A percentile compares a stretch with the other conserved stretches of the same genome.
phyloP scores from a whole-genome alignment of 2,888 invertebrate species.

The Melinaea marsaeus region DNA sequence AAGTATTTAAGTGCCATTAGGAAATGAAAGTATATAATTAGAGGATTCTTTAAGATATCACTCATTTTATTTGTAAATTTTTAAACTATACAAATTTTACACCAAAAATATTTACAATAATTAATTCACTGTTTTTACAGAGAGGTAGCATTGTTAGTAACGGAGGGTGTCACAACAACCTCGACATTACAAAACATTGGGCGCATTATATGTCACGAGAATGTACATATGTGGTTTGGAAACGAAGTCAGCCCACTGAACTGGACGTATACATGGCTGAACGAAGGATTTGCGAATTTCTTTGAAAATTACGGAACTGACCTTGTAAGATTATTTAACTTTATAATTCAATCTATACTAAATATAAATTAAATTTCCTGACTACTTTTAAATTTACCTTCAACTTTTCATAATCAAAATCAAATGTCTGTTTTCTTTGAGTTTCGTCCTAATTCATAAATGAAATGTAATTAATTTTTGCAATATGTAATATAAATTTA shows the following conservation, averaged over 20 bases:
- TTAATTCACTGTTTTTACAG: constrained; percentile 39
- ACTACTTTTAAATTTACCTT: background rate
- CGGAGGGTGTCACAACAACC: constrained; percentile 64
- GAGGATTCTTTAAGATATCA: too few relatives aligned
- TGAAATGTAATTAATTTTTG: too few relatives aligned
- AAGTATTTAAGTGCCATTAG: background rate
- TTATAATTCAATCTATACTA: too few relatives aligned
- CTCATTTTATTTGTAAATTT: too few relatives aligned
- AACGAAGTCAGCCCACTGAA: constrained; percentile 83
- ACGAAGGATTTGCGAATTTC: constrained; percentile 82
- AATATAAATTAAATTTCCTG: background rate
- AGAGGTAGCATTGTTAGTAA: constrained; percentile 65
- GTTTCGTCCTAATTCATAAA: too few relatives aligned
- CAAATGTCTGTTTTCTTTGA: too few relatives aligned
- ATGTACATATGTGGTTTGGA: constrained; percentile 89
- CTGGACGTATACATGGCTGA: constrained; percentile 86
- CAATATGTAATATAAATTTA: too few relatives aligned
- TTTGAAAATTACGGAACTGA: constrained; percentile 81
- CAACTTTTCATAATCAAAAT: too few relatives aligned
- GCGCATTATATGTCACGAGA: constrained; percentile 77
- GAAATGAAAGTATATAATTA: background rate
- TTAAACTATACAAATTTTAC: too few relatives aligned
- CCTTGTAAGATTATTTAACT: constrained; percentile 53
- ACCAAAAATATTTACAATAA: too few relatives aligned
- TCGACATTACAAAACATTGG: constrained; percentile 64